Evolutionary conservation across 2,888 invertebrate species (phyloP), one percentile per base, ranked within the genome.

Genomic region (Drosophila paranaensis): DNA sequence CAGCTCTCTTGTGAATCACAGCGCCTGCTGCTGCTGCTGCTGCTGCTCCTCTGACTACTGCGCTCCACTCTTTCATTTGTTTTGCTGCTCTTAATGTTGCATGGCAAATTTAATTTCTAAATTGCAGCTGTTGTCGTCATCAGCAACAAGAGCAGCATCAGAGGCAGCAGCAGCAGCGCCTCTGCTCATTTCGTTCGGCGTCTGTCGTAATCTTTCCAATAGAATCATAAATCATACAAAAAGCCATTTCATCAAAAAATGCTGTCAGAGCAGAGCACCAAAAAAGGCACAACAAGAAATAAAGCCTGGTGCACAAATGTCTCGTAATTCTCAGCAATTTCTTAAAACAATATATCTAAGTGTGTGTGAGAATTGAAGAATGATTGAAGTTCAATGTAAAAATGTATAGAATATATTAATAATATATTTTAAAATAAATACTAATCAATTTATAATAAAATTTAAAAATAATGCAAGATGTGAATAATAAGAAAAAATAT

Each of bases 101-200:
- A 89, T 90, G 89, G 90, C 80, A 88, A 90, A 89, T 89, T 89
- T 83, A 84, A 90, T 89, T 90, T 89, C 90, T 87, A 89, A 89
- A 89, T 90, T 90, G 89, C 90, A 89, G 86, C 90, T 89, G 90
- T 88, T 87, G 89, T 82, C 78, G 77, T 75, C 74, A 68, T 71
- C 66, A 63, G 16, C 71, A 57, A 20, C 56, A 57, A n/a, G 40
- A 60, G 14, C 40, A 73, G 6, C 43, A 40, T 1, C 14, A 60
- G 16, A 48, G 60, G 27, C 33, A 39, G 45, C 53, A 61, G 30
- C 48, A 40, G 9, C n/a, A 37, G 14, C 48, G 51, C 13, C 48
- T 55, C 58, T 50, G 46, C 62, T 66, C 69, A 78, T 67, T 79
- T 79, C 54, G 77, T 61, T 76, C 42, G 57, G 64, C 64, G 69